A percentile compares a stretch with the other conserved stretches of the same genome.
These are phyloP conservation scores for Polypedilum pembai DNA, from an alignment of 1,140 invertebrate species.

Conservation along the genomic window DNA sequence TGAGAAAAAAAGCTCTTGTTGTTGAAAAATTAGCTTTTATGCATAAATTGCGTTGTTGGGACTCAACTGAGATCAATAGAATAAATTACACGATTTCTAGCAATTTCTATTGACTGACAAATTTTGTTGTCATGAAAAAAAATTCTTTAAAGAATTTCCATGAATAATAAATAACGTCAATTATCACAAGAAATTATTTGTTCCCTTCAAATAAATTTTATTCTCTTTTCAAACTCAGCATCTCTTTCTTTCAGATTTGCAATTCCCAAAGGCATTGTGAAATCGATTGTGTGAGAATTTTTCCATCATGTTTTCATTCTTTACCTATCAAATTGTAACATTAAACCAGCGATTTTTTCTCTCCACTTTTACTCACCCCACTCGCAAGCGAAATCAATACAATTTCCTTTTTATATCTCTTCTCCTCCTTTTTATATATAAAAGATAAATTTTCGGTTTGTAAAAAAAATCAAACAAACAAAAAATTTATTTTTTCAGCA, in stretches of 20 bases:
- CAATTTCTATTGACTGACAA: too few species aligned
- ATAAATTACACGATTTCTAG: too few species aligned
- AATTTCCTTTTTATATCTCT: background rate
- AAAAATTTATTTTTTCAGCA: background rate
- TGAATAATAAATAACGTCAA: too few species aligned
- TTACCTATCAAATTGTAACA: background rate
- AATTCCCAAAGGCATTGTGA: background rate
- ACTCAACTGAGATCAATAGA: background rate
- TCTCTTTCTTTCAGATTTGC: too few species aligned
- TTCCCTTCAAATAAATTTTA: too few species aligned
- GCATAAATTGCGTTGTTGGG: background rate
- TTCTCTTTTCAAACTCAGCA: too few species aligned
- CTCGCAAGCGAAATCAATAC: background rate
- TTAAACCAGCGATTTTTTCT: background rate
- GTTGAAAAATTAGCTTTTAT: background rate
- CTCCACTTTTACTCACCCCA: background rate
- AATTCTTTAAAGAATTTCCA: too few species aligned
- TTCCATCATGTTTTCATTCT: background rate
- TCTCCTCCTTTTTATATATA: too few species aligned
- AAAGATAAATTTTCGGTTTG: background rate
- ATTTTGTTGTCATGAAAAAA: too few species aligned
- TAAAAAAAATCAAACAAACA: constrained; percentile 4
- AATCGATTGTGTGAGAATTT: constrained; percentile 18
- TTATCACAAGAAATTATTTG: too few species aligned
- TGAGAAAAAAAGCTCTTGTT: background rate